Conservation (phyloP, 2,113 vertebrate species). For the Heteronetta atricapilla region DNA sequence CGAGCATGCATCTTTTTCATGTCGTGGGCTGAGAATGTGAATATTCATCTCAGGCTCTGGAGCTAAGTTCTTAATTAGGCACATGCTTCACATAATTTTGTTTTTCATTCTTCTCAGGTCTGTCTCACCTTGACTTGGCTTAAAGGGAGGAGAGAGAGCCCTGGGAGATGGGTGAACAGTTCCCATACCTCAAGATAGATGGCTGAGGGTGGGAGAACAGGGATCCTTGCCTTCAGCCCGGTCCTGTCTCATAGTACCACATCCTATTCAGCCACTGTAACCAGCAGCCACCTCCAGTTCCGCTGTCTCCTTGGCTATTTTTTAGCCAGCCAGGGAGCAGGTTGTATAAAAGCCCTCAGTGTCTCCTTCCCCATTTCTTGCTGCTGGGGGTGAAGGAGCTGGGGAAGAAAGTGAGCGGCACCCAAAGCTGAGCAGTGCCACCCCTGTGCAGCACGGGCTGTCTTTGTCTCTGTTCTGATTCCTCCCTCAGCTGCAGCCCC, state of each 20-base stretch:
- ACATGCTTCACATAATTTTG: neutral
- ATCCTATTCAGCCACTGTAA: neutral
- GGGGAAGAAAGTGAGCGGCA: neutral
- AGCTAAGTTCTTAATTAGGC: neutral
- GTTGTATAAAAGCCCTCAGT: neutral
- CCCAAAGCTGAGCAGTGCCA: neutral
- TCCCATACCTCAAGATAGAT: neutral
- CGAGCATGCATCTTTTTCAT: neutral
- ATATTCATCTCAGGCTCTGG: neutral
- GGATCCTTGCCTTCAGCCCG: neutral
- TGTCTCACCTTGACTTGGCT: neutral
- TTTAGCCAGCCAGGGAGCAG: neutral
- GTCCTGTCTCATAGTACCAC: neutral
- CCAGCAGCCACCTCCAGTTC: neutral
- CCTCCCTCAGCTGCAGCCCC: neutral
- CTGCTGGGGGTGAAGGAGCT: neutral
- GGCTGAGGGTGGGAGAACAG: neutral
- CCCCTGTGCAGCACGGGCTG: neutral
- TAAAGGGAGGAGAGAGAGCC: neutral
- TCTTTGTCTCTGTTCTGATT: neutral
- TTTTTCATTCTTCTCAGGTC: conserved; percentile 11
- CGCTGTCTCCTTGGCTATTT: neutral
- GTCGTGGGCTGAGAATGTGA: neutral
- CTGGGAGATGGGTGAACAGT: neutral
- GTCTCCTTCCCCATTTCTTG: neutral